phyloP scores from a whole-genome alignment of 1,140 invertebrate genomes.

The Rhyacophila brunnea region DNA sequence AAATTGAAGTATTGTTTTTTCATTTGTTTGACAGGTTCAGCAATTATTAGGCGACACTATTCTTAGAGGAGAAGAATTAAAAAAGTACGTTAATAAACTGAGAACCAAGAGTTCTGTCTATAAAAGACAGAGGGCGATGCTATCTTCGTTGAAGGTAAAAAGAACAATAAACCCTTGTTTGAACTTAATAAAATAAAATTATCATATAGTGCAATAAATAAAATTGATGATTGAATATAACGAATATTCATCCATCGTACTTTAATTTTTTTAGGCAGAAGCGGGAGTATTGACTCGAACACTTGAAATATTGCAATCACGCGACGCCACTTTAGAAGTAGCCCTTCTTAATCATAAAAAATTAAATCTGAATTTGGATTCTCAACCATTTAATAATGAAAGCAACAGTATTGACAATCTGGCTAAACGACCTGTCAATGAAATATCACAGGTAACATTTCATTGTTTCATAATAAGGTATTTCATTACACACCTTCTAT shows the following conservation, averaged over 20 bases:
- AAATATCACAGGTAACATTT: constrained; percentile 48
- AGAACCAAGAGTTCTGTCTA: constrained; percentile 77
- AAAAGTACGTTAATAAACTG: constrained; percentile 76
- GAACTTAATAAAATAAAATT: too few relatives aligned
- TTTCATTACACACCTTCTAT: background rate
- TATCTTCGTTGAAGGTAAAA: constrained; percentile 71
- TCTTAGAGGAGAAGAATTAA: constrained; percentile 79
- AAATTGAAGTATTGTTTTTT: background rate
- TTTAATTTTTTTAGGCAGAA: constrained; percentile 41
- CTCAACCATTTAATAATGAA: constrained; percentile 41
- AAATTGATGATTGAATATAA: too few relatives aligned
- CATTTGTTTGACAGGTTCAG: constrained; percentile 40
- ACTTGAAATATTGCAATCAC: constrained; percentile 46
- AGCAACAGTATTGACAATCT: constrained; percentile 42
- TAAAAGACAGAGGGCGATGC: constrained; percentile 72
- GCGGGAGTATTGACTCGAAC: constrained; percentile 48
- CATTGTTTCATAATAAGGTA: too few relatives aligned
- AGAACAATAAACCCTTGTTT: background rate
- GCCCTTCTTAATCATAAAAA: constrained; percentile 53
- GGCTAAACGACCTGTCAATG: constrained; percentile 47
- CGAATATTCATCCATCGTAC: too few relatives aligned
- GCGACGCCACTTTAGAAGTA: constrained; percentile 51
- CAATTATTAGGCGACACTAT: constrained; percentile 56
- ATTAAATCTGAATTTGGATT: constrained; percentile 44
- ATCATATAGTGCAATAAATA: too few relatives aligned